Evolutionary conservation across 2,888 invertebrate genomes (phyloP).

Genomic region (Seira sanloemensis): DNA sequence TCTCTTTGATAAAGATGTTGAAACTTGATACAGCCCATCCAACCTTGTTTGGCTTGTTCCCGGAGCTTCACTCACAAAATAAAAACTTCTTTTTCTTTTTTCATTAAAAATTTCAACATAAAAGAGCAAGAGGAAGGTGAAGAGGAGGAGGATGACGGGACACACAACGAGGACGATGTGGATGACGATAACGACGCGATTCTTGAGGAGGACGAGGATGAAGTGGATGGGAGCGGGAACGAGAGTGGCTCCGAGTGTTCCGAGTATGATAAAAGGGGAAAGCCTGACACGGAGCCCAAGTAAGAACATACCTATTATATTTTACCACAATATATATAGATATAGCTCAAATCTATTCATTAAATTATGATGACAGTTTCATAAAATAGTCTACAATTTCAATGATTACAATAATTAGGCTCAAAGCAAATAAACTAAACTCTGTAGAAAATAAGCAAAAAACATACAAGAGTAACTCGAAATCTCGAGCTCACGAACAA

Average conservation of each 20-base stretch:
- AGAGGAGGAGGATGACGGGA: conserved; percentile 62
- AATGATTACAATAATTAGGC: conserved; percentile 38
- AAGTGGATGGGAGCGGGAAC: conserved; percentile 63
- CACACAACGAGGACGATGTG: conserved; percentile 28
- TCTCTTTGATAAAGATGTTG: background rate
- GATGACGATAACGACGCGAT: conserved; percentile 54
- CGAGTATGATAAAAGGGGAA: conserved; percentile 62
- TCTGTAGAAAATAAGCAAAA: conserved; percentile 46
- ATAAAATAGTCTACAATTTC: conserved; percentile 41
- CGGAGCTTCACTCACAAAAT: no score
- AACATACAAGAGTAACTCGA: conserved; percentile 32
- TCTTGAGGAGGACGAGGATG: conserved; percentile 64
- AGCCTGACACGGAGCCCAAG: conserved; percentile 54
- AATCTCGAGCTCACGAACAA: conserved; percentile 14
- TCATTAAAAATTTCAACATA: background rate
- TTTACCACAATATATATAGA: no score
- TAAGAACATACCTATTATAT: no score
- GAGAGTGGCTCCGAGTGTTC: conserved; percentile 68
- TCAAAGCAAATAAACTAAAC: conserved; percentile 44
- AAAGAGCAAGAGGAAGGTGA: conserved; percentile 54
- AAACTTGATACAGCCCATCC: background rate
- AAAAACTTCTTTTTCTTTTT: conserved; percentile 9
- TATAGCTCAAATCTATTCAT: no score
- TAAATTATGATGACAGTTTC: conserved; percentile 31
- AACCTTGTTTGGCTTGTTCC: background rate